Conservation (phyloP, 2,888 invertebrate genomes). For the Eristalis arbustorum region DNA sequence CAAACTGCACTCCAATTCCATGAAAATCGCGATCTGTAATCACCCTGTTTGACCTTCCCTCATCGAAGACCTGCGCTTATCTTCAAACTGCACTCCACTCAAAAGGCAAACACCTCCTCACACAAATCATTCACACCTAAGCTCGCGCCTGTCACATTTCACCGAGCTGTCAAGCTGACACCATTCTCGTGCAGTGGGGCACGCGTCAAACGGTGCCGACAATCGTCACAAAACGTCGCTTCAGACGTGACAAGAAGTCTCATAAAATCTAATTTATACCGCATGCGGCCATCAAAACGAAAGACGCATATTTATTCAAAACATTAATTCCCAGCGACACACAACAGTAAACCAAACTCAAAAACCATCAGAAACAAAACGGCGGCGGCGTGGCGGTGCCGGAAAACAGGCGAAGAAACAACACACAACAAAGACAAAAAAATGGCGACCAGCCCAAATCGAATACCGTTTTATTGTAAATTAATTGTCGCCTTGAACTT, state of each 20-base stretch:
- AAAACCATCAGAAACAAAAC: neutral
- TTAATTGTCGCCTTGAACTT: constrained; percentile 56
- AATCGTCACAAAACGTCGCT: neutral
- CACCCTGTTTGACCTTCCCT: too few species aligned
- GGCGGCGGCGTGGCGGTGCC: neutral
- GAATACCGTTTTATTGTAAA: constrained; percentile 42
- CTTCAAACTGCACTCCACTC: neutral
- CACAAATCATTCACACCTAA: neutral
- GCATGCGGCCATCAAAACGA: neutral
- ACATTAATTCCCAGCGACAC: neutral
- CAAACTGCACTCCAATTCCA: too few species aligned
- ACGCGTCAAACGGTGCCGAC: neutral
- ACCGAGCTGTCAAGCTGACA: constrained; percentile 9
- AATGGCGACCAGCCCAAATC: neutral
- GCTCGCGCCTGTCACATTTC: neutral
- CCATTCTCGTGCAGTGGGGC: neutral
- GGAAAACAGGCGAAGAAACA: neutral
- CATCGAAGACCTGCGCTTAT: too few species aligned
- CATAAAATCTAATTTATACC: neutral
- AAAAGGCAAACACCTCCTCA: neutral
- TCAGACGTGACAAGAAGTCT: neutral
- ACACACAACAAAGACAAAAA: constrained; percentile 8
- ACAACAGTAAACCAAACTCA: neutral
- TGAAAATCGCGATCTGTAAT: too few species aligned
- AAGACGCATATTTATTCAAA: neutral